Conservation (phyloP, 2,797 vertebrate species). For the Lacerta agilis region DNA sequence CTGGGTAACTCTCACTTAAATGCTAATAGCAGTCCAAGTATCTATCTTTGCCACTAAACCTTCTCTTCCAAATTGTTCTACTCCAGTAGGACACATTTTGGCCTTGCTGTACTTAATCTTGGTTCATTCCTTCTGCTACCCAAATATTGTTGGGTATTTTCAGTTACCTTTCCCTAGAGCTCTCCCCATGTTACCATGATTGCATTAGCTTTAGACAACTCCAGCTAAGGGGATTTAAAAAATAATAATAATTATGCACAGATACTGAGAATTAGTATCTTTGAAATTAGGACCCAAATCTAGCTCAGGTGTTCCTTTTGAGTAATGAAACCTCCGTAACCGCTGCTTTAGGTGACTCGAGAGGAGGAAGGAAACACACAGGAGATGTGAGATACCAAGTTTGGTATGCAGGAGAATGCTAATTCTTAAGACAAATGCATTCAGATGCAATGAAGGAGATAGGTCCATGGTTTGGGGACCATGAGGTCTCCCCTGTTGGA, state of each 20-base stretch:
- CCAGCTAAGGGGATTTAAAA: not conserved
- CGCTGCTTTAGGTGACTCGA: not conserved
- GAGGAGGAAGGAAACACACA: not conserved
- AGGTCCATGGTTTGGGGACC: too few species aligned
- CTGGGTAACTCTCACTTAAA: not conserved
- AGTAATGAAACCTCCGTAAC: not conserved
- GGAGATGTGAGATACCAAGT: not conserved
- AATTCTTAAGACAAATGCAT: too few species aligned
- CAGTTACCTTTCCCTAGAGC: not conserved
- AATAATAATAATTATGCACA: too few species aligned
- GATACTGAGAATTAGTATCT: too few species aligned
- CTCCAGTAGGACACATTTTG: not conserved
- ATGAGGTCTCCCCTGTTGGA: too few species aligned
- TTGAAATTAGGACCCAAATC: not conserved
- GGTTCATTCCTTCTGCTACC: not conserved
- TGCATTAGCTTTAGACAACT: not conserved
- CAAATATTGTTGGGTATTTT: too few species aligned
- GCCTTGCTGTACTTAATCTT: too few species aligned
- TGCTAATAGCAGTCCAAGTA: not conserved
- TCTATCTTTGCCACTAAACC: not conserved
- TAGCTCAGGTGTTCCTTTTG: not conserved
- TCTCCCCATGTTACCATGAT: too few species aligned
- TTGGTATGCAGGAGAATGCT: not conserved
- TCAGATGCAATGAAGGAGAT: too few species aligned
- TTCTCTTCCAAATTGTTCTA: not conserved